These are phyloP conservation scores for Drosophila nannoptera DNA, from an alignment of 1,140 invertebrate genomes.

Conservation along the genomic window DNA sequence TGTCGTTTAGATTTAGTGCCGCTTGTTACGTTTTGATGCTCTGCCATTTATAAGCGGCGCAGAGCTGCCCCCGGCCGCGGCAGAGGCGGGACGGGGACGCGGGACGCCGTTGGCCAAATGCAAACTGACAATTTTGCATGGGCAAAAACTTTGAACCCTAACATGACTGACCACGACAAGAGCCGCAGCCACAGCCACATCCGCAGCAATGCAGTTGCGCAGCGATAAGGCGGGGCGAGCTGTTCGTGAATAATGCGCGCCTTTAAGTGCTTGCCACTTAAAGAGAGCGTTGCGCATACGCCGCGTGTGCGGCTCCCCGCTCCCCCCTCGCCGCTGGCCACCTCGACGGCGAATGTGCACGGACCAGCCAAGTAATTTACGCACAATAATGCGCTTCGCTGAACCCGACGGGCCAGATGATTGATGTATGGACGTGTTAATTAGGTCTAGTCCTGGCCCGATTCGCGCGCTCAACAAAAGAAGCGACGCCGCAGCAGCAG, in stretches of 20 bases:
- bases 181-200: conserved; percentile 16
- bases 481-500: conserved; percentile 7
- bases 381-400: conserved; percentile 74
- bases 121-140: conserved; percentile 69
- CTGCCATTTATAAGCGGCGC: conserved; percentile 70
- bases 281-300: conserved; percentile 38
- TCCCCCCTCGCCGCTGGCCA: neutral
- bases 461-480: conserved; percentile 44
- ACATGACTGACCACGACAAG: conserved; percentile 66
- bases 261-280: conserved; percentile 51
- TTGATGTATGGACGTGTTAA: conserved; percentile 78
- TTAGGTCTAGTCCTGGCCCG: conserved; percentile 67
- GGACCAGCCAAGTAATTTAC: conserved; percentile 67
- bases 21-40: conserved; percentile 75
- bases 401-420: conserved; percentile 67
- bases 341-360: neutral
- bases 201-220: neutral
- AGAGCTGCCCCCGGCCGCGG: conserved; percentile 14
- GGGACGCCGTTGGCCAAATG: conserved; percentile 38
- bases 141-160: conserved; percentile 60
- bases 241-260: conserved; percentile 34
- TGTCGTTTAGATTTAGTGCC: conserved; percentile 75
- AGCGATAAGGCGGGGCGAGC: neutral
- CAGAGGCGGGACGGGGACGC: too few relatives aligned
- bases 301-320: conserved; percentile 20